Evolutionary conservation across 2,113 vertebrate species (phyloP).

Genomic region (Morone chrysops): DNA sequence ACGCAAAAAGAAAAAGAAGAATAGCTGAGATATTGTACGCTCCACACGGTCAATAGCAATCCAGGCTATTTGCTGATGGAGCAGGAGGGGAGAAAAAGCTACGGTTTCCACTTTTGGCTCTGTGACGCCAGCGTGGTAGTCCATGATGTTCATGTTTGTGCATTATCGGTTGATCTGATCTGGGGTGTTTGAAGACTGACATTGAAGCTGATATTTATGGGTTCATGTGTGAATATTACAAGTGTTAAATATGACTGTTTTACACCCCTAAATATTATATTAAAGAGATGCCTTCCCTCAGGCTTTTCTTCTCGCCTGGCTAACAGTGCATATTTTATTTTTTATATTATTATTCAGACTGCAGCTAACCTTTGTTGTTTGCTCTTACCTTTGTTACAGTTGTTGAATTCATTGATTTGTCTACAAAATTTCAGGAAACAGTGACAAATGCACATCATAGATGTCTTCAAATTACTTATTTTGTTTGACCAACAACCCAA

Average conservation of each 20-base stretch:
- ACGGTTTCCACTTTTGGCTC: conserved; percentile 3
- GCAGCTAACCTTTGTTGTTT: background rate
- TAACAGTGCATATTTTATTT: background rate
- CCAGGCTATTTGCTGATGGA: conserved; percentile 43
- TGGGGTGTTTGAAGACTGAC: background rate
- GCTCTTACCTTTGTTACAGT: no score
- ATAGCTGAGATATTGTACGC: background rate
- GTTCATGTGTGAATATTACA: background rate
- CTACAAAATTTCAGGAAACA: background rate
- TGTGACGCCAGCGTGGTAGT: background rate
- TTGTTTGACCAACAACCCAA: background rate
- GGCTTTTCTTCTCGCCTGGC: no score
- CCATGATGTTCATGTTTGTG: conserved; percentile 10
- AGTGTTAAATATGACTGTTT: background rate
- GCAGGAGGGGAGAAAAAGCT: conserved; percentile 5
- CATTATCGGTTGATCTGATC: background rate
- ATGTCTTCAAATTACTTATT: background rate
- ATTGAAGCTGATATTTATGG: background rate
- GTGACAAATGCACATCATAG: background rate
- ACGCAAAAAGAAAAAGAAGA: background rate
- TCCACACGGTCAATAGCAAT: conserved; percentile 13
- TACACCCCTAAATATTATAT: background rate
- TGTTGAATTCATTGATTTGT: background rate
- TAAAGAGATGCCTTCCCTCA: background rate
- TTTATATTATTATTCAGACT: background rate